Conservation (phyloP, 2,888 invertebrate genomes). For the Brachyptera putata region DNA sequence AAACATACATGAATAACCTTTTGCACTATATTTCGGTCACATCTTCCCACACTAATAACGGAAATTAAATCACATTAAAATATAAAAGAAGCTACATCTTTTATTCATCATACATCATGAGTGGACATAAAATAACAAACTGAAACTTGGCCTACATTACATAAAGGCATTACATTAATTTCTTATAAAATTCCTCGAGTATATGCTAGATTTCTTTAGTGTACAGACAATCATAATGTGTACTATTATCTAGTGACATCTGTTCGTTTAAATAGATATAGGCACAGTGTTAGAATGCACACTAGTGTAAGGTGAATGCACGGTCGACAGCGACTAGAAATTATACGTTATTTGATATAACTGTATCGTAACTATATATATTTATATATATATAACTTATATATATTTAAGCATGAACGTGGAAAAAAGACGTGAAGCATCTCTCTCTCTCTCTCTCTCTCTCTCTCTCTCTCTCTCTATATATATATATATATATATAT, state of each 20-base stretch:
- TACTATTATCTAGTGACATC: slow-evolving; percentile 7
- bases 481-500: no score
- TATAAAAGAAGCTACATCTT: neutral
- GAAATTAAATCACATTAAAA: neutral
- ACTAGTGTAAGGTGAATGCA: slow-evolving; percentile 1
- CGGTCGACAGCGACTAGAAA: neutral
- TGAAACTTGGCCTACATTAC: slow-evolving; percentile 1
- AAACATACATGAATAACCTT: neutral
- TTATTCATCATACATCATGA: neutral
- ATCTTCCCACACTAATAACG: neutral
- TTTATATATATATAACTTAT: no score
- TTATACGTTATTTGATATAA: neutral
- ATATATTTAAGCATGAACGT: no score
- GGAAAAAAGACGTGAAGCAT: no score
- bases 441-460: no score
- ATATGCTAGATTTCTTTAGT: neutral
- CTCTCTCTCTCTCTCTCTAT: no score
- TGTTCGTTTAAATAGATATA: neutral
- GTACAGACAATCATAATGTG: no score
- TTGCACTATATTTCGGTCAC: neutral
- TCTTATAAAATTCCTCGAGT: neutral
- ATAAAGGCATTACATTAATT: neutral
- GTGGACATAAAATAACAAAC: neutral
- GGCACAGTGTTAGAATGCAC: no score
- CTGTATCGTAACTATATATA: no score